Base-by-base conservation (phyloP, 2,888 invertebrate species). In the Drosophila prostipennis region DNA sequence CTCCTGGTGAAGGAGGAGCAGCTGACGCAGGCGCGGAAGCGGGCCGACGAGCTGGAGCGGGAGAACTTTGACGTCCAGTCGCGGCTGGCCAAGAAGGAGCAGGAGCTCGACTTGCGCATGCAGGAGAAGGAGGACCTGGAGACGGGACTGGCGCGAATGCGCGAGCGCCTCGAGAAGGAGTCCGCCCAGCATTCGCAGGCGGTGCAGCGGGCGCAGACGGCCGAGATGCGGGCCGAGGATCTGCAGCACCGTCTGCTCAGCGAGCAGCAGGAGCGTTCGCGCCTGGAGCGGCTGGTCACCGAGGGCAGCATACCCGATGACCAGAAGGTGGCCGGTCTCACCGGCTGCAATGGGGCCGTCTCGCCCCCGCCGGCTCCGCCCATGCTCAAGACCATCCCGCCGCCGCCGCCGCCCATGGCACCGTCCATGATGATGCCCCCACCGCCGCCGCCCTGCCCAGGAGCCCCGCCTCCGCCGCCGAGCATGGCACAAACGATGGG, bases 111-210 rank as follows among this genome's bases (percentile, higher is more conserved):
- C 92, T 94, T 96, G 86, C 95, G 96, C 89, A 95, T 95, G 68
- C 98, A 98, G 90, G 98, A 98, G 93, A 96, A 97, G 89, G 98
- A 98, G 92, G 98, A 98, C 91, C 93, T 98, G 80, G 97, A 98
- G 91, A 95, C 96, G 2, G 95, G 96, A 68, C 93, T 98, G 73
- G 93, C 94, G 0, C 93, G 97, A 58, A 94, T 97, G 89, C 97
- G 97, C 89, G 96, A 97, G 88, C 94, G 98, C 6, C 92, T 98
- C 32, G 98, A 98, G 91, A 96, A 96, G 80, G 98, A 98, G 92
- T 96, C 96, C 0, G 95, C 96, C 0, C 94, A 95, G 64, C 97
- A 97, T 88, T 95, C 97, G 89, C 97, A 98, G 92, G 96, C 97
- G 2, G 94, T 95, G 64, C 97, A 97, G 92, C 93, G 96, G 32